A percentile compares a stretch with the other conserved stretches of the same genome.
These are phyloP conservation scores for Neoarius graeffei DNA, from an alignment of 2,113 vertebrate genomes.

Conservation along the genomic window DNA sequence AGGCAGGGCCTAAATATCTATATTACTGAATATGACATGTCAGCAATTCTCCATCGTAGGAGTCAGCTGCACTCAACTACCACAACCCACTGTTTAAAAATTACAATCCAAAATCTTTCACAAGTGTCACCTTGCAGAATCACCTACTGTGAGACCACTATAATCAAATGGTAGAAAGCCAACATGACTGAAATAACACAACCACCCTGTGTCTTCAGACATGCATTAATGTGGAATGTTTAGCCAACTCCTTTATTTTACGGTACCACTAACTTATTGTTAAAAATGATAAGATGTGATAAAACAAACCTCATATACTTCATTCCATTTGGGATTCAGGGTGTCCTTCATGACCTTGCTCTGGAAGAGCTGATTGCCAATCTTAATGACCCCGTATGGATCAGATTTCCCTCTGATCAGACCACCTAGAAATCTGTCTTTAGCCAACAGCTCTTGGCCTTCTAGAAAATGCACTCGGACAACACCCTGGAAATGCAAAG, in stretches of 20 bases:
- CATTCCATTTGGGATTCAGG: slow-evolving; percentile 91
- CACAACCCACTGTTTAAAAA: background rate
- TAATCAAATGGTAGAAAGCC: background rate
- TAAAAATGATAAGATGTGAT: background rate
- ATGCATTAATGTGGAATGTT: slow-evolving; percentile 41
- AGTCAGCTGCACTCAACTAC: background rate
- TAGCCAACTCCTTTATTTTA: background rate
- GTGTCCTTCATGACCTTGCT: slow-evolving; percentile 91
- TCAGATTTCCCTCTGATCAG: slow-evolving; percentile 95
- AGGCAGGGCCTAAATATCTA: too few species aligned
- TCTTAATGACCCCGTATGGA: slow-evolving; percentile 86
- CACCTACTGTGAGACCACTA: background rate
- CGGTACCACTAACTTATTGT: background rate
- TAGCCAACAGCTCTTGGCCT: slow-evolving; percentile 87
- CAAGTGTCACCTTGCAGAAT: background rate
- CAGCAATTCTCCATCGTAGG: background rate
- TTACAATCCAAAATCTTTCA: background rate
- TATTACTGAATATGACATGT: background rate
- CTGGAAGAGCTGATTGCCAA: slow-evolving; percentile 86
- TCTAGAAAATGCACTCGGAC: slow-evolving; percentile 92
- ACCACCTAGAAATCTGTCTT: slow-evolving; percentile 89
- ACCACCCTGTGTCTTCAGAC: background rate
- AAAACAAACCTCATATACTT: slow-evolving; percentile 87
- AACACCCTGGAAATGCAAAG: slow-evolving; percentile 74
- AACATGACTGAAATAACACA: background rate